Base-by-base conservation (phyloP, 2,797 vertebrate species). In the Diplodus puntazzo region DNA sequence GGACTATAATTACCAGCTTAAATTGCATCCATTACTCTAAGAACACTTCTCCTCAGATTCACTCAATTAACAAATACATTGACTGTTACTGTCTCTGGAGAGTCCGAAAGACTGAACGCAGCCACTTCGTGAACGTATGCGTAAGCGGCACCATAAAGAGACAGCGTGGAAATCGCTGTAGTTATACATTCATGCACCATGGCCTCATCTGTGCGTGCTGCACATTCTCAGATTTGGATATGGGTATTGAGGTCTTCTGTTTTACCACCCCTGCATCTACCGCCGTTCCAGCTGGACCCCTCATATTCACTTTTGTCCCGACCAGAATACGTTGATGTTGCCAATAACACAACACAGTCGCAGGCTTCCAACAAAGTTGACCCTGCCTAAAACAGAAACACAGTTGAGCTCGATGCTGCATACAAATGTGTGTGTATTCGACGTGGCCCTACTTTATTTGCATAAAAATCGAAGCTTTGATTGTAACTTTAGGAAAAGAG, bases 271-370 rank as follows among this genome's bases (percentile, higher is more conserved):
- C 68, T 58, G 72, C 48, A 58, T 80, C 50, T n/a, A 39, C 39
- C 25, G n/a, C 52, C 67, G 57, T 48, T 85, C 71, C 81, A 80
- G 73, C 81, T 80, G 76, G 45, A 76, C 62, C 49, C 39, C 46
- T 73, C 70, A 63, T 64, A 75, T 66, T 80, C 73, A 69, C 79
- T 78, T 69, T 39, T 80, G 74, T 86, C 75, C 58, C 65, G 68
- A 82, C 21, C 62, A 82, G 78, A 87, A 88, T 45, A 76, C 77
- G 80, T 63, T 77, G 73, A 90, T 86, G 81, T 61, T 66, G 34
- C 81, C 60, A 65, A 60, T 70, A 71, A 75, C 70, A 74, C 5
- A 6, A 79, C 42, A 66, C 69, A 81, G 82, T 75, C 65, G 75
- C 66, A 69, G 75, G 60, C 82, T 55, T 68, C 77, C 75, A 78